phyloP scores from a whole-genome alignment of 2,113 vertebrate genomes.

The Periophthalmus modestus region DNA sequence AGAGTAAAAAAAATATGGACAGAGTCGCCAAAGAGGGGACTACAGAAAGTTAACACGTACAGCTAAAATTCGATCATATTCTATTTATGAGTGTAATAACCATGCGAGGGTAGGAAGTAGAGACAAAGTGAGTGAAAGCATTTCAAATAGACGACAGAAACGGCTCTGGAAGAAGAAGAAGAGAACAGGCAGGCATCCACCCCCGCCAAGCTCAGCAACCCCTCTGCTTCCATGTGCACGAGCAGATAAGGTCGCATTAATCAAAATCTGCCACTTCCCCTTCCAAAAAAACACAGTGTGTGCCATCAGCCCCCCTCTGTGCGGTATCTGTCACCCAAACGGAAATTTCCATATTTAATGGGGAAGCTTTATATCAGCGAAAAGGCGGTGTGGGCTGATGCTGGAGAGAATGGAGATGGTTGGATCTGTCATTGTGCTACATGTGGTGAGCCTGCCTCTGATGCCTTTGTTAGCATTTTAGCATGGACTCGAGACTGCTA shows the following conservation, averaged over 20 bases:
- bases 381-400: slow-evolving; percentile 65
- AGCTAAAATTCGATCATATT: slow-evolving; percentile 25
- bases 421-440: slow-evolving; percentile 59
- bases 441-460: slow-evolving; percentile 32
- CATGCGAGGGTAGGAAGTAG: slow-evolving; percentile 7
- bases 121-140: slow-evolving; percentile 30
- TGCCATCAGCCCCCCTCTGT: slow-evolving; percentile 75
- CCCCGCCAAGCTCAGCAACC: slow-evolving; percentile 71
- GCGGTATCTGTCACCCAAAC: slow-evolving; percentile 85
- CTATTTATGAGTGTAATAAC: slow-evolving; percentile 13
- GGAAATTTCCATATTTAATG: slow-evolving; percentile 96
- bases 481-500: slow-evolving; percentile 12
- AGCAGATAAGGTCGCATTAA: slow-evolving; percentile 93
- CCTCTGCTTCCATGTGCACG: slow-evolving; percentile 81
- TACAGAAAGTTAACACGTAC: slow-evolving; percentile 36
- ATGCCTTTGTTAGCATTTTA: slow-evolving; percentile 47
- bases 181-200: slow-evolving; percentile 68
- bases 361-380: slow-evolving; percentile 90
- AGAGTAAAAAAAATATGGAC: slow-evolving; percentile 22
- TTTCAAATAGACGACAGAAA: slow-evolving; percentile 45
- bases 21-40: slow-evolving; percentile 22
- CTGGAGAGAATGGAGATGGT: slow-evolving; percentile 46
- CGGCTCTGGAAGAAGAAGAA: slow-evolving; percentile 42
- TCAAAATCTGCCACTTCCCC: slow-evolving; percentile 82
- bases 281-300: slow-evolving; percentile 62